phyloP scores from a whole-genome alignment of 2,888 invertebrate genomes.

The Dinocampus coccinellae region DNA sequence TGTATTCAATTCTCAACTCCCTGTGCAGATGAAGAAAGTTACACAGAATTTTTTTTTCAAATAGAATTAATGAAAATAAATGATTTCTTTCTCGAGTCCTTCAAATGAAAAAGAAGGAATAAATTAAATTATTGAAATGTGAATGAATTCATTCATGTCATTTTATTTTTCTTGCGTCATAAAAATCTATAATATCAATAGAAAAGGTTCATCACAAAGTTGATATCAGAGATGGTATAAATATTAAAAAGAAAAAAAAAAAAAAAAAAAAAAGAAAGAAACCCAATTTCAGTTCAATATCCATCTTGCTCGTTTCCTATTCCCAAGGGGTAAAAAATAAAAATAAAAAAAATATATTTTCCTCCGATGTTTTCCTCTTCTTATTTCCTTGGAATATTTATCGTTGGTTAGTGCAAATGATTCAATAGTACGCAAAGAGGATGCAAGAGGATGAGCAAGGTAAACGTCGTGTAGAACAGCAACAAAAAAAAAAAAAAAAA shows the following conservation, averaged over 20 bases:
- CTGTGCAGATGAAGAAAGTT: not conserved
- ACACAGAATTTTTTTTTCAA: not conserved
- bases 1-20: slow-evolving; percentile 26
- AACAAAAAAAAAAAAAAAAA: not conserved
- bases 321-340: not conserved
- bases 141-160: slow-evolving; percentile 20
- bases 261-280: not conserved
- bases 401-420: not conserved
- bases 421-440: not conserved
- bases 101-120: not conserved
- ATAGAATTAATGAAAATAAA: not conserved
- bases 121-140: slow-evolving; percentile 29
- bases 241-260: not conserved
- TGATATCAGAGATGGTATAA: slow-evolving; percentile 7
- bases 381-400: slow-evolving; percentile 1
- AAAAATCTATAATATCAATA: slow-evolving; percentile 24
- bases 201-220: slow-evolving; percentile 22
- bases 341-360: slow-evolving; percentile 4
- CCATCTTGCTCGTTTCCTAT: not conserved
- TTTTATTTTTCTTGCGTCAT: not conserved
- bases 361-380: not conserved
- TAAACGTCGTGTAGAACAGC: not conserved
- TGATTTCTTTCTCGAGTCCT: not conserved
- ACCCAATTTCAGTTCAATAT: slow-evolving; percentile 11
- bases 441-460: not conserved